phyloP scores from a whole-genome alignment of 1,140 invertebrate species.

The Macrostomum lignano region DNA sequence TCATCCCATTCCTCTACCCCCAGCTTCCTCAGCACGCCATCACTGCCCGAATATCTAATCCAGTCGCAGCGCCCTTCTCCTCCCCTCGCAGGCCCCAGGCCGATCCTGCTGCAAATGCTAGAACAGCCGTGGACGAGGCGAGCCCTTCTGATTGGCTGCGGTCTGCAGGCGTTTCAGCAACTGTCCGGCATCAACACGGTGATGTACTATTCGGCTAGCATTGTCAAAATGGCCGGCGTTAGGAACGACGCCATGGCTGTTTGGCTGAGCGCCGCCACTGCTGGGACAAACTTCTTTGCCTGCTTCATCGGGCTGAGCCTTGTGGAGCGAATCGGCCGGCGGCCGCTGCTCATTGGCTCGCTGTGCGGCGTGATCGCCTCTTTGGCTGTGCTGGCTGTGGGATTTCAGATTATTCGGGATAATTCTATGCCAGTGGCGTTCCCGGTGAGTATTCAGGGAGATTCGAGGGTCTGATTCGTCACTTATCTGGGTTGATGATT shows the following conservation, averaged over 20 bases:
- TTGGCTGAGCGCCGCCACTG: slow-evolving; percentile 34
- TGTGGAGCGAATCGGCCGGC: slow-evolving; percentile 34
- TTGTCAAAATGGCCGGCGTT: slow-evolving; percentile 36
- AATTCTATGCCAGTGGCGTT: too few species aligned
- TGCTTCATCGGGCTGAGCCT: slow-evolving; percentile 34
- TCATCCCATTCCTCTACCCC: too few species aligned
- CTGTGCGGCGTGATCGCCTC: slow-evolving; percentile 29
- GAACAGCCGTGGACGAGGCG: slow-evolving; percentile 25
- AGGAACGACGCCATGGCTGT: slow-evolving; percentile 31
- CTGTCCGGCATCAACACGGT: slow-evolving; percentile 37
- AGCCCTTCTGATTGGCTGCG: slow-evolving; percentile 34
- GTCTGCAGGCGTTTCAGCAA: slow-evolving; percentile 34
- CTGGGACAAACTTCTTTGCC: slow-evolving; percentile 33
- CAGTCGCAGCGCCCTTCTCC: too few species aligned
- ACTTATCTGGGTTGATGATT: too few species aligned
- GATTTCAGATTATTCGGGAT: slow-evolving; percentile 31
- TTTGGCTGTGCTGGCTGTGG: slow-evolving; percentile 27
- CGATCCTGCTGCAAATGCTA: slow-evolving; percentile 27
- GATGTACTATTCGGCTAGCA: slow-evolving; percentile 38
- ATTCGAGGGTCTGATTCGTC: too few species aligned
- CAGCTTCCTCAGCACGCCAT: too few species aligned
- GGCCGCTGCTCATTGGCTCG: slow-evolving; percentile 31
- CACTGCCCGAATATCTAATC: too few species aligned
- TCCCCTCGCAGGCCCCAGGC: too few species aligned
- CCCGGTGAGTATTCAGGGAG: too few species aligned